A percentile compares a stretch with the other conserved stretches of the same genome.
Evolutionary conservation across 2,113 vertebrate genomes (phyloP).

Genomic region (Periophthalmodon schlosseri): DNA sequence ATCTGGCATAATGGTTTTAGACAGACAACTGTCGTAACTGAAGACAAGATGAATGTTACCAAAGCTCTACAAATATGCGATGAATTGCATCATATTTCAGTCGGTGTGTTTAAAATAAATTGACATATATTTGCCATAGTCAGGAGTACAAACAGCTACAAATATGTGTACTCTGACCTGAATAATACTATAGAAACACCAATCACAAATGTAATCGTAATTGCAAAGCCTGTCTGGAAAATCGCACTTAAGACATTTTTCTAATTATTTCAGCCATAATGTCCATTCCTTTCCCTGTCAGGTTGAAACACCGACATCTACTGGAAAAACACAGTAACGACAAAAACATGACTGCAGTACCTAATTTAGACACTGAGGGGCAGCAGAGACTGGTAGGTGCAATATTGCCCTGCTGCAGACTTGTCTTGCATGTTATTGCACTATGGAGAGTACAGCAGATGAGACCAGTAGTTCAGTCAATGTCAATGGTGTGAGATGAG

Average conservation of each 20-base stretch:
- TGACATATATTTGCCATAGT: too few species aligned
- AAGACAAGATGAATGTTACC: too few species aligned
- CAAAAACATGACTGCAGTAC: conserved; percentile 5
- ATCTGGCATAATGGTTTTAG: too few species aligned
- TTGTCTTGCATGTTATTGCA: conserved; percentile 34
- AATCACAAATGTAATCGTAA: neutral
- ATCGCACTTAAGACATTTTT: neutral
- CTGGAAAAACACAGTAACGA: neutral
- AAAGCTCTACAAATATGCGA: too few species aligned
- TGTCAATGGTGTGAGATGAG: conserved; percentile 1
- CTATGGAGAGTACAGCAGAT: conserved; percentile 36
- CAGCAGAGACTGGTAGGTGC: conserved; percentile 14
- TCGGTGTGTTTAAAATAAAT: too few species aligned
- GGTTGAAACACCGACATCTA: conserved; percentile 16
- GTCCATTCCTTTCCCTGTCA: neutral
- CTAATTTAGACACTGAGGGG: conserved; percentile 29
- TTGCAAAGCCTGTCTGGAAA: neutral
- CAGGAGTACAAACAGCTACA: too few species aligned
- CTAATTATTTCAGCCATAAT: neutral
- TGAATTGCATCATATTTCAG: too few species aligned
- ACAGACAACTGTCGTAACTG: too few species aligned
- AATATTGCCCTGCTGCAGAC: neutral
- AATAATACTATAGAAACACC: too few species aligned
- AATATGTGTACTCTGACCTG: too few species aligned
- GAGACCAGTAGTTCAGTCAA: neutral